A percentile compares a stretch with the other conserved stretches of the same genome.
These are phyloP conservation scores for Mellilla xanthometata DNA, from an alignment of 2,888 invertebrate species.

Conservation along the genomic window DNA sequence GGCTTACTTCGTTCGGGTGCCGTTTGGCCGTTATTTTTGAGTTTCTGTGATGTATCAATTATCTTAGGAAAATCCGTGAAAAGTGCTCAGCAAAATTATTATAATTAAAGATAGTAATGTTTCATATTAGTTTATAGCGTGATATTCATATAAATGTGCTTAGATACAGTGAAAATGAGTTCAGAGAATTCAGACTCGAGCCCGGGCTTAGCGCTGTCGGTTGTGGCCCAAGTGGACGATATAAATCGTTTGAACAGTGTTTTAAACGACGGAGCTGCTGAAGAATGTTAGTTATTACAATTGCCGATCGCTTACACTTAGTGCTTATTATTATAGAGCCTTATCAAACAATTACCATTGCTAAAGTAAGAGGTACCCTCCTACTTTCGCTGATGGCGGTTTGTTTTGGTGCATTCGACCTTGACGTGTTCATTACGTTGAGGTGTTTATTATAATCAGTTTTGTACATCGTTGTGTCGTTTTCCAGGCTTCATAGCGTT, in stretches of 20 bases:
- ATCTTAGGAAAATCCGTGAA: too few species aligned
- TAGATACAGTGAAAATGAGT: conserved; percentile 55
- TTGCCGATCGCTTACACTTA: background rate
- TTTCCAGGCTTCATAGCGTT: conserved; percentile 88
- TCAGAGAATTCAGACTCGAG: conserved; percentile 69
- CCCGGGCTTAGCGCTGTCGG: conserved; percentile 74
- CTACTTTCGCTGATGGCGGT: background rate
- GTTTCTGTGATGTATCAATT: background rate
- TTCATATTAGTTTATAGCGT: background rate
- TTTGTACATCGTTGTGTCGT: background rate
- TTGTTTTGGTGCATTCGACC: background rate
- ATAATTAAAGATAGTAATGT: background rate
- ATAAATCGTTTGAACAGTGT: conserved; percentile 86
- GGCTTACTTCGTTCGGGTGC: background rate
- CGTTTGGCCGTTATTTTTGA: conserved; percentile 15
- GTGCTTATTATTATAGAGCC: background rate
- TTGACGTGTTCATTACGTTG: background rate
- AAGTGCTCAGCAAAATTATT: too few species aligned
- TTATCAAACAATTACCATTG: too few species aligned
- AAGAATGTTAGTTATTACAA: conserved; percentile 83
- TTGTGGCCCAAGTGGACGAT: conserved; percentile 88
- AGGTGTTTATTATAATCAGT: too few species aligned
- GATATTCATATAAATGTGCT: conserved; percentile 23
- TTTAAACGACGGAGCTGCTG: conserved; percentile 85
- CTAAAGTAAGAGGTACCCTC: background rate